Evolutionary conservation across 1,140 invertebrate genomes (phyloP).

Genomic region (Agraylea sexmaculata): DNA sequence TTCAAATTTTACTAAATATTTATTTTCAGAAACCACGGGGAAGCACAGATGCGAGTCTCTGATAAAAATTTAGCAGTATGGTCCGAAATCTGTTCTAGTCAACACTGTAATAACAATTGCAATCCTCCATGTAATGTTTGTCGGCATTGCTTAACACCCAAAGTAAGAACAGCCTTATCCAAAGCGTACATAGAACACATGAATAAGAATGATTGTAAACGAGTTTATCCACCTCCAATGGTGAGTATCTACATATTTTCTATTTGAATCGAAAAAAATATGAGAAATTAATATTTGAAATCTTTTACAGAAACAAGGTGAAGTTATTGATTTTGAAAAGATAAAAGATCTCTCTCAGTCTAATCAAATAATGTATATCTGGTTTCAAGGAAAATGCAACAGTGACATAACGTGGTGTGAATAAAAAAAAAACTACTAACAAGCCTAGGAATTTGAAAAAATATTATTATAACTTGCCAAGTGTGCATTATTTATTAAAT

Average conservation of each 20-base stretch:
- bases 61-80: slow-evolving; percentile 71
- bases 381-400: slow-evolving; percentile 77
- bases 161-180: slow-evolving; percentile 45
- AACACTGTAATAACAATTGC: slow-evolving; percentile 51
- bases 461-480: no score
- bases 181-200: slow-evolving; percentile 68
- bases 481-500: no score
- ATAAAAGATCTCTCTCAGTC: slow-evolving; percentile 41
- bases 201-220: slow-evolving; percentile 62
- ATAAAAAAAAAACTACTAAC: slow-evolving; percentile 18
- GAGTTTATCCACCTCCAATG: slow-evolving; percentile 68
- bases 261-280: slow-evolving; percentile 5
- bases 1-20: slow-evolving; percentile 9
- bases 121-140: slow-evolving; percentile 66
- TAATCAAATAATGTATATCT: slow-evolving; percentile 59
- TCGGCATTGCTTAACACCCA: slow-evolving; percentile 56
- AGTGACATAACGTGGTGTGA: slow-evolving; percentile 59
- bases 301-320: slow-evolving; percentile 35
- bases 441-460: no score
- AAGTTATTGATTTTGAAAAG: slow-evolving; percentile 25
- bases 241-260: slow-evolving; percentile 37
- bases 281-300: slow-evolving; percentile 14
- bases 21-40: slow-evolving; percentile 28
- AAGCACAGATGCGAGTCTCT: slow-evolving; percentile 54
- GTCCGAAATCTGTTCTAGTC: slow-evolving; percentile 53